These are phyloP conservation scores for Nannoperca obscura DNA, from an alignment of 2,797 vertebrate species.

Conservation along the genomic window DNA sequence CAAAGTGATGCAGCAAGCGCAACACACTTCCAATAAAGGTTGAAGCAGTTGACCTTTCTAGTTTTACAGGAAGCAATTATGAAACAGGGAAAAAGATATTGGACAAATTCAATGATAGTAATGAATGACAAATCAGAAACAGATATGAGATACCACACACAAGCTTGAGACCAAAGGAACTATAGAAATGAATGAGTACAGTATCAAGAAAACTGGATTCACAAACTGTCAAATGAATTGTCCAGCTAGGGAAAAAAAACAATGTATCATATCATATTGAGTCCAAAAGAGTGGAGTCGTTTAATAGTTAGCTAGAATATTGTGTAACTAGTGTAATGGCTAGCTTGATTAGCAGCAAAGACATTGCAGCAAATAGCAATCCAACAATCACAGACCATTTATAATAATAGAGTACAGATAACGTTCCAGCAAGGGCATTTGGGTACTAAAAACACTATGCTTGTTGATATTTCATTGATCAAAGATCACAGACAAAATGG, in stretches of 20 bases:
- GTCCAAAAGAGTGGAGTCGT: not conserved
- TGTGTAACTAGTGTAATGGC: not conserved
- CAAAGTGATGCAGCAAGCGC: not conserved
- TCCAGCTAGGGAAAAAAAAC: not conserved
- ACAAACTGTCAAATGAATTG: not conserved
- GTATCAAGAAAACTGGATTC: not conserved
- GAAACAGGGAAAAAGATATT: not conserved
- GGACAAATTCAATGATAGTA: not conserved
- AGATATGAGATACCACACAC: not conserved
- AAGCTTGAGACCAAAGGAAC: not conserved
- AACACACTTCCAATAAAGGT: not conserved
- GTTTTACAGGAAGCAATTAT: not conserved
- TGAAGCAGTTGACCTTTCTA: not conserved
- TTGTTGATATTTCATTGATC: not conserved
- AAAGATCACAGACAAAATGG: constrained; percentile 11
- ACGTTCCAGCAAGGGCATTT: not conserved
- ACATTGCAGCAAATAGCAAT: not conserved
- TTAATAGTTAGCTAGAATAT: not conserved
- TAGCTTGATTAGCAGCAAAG: not conserved
- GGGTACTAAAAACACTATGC: not conserved
- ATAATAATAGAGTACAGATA: not conserved
- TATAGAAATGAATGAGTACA: not conserved
- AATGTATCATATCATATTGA: too few species aligned
- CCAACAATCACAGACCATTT: not conserved
- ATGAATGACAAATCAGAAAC: not conserved